Conservation (phyloP, 2,113 vertebrate species). For the Bombycilla garrulus region DNA sequence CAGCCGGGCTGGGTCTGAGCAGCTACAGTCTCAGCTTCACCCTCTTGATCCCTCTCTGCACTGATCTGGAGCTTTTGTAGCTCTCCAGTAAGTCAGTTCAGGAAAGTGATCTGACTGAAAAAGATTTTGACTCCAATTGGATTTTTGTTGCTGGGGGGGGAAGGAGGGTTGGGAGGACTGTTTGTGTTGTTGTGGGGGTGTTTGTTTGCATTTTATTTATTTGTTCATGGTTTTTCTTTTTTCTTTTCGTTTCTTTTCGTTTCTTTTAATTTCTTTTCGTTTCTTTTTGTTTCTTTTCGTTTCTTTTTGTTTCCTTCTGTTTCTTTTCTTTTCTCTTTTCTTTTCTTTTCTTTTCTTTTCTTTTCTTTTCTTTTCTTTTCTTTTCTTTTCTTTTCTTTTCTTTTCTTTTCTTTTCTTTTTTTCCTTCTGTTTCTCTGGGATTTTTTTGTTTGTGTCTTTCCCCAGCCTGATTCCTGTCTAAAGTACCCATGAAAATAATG, state of each 20-base stretch:
- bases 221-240: neutral
- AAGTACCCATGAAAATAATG: neutral
- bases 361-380: neutral
- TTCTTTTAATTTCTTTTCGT: too few species aligned
- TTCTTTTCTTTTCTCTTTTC: neutral
- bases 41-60: neutral
- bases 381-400: neutral
- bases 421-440: too few species aligned
- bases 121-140: neutral
- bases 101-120: neutral
- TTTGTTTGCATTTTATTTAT: neutral
- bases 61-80: neutral
- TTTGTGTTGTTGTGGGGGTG: neutral
- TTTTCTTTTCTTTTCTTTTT: neutral
- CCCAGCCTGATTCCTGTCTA: neutral
- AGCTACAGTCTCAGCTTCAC: fast-evolving
- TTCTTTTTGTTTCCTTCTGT: neutral
- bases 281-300: neutral
- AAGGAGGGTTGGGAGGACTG: fast-evolving
- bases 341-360: neutral
- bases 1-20: fast-evolving
- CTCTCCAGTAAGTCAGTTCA: neutral
- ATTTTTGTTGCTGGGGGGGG: neutral
- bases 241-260: neutral
- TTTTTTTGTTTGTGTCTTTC: neutral